phyloP scores from a whole-genome alignment of 2,113 vertebrate genomes.

The Oncorhynchus tshawytscha region DNA sequence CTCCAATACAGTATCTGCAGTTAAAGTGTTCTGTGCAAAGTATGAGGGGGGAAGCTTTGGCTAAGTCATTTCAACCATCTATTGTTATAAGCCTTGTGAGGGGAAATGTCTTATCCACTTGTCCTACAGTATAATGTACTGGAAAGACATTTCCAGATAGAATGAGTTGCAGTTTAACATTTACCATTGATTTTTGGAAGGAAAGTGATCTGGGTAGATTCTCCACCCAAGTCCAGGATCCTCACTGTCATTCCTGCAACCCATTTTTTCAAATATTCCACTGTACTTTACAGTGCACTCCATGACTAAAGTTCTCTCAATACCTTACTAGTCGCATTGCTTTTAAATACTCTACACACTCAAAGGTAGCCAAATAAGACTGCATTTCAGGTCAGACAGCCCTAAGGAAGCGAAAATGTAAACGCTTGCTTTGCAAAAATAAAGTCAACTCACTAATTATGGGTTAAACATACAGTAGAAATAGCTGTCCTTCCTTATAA shows the following conservation, averaged over 20 bases:
- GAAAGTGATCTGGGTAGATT: constrained; percentile 97
- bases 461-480: constrained; percentile 77
- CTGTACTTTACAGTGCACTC: constrained; percentile 41
- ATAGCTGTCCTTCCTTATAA: constrained; percentile 69
- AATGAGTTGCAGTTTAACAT: constrained; percentile 26
- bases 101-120: background rate
- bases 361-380: constrained; percentile 47
- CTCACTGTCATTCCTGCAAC: constrained; percentile 75
- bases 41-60: constrained; percentile 29
- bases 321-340: constrained; percentile 43
- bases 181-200: constrained; percentile 88
- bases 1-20: constrained; percentile 61
- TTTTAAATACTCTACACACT: constrained; percentile 43
- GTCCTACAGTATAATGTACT: background rate
- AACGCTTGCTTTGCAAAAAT: constrained; percentile 66
- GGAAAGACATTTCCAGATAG: background rate
- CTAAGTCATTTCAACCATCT: background rate
- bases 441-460: constrained; percentile 59
- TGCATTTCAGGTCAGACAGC: constrained; percentile 55
- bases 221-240: constrained; percentile 93
- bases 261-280: constrained; percentile 18
- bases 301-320: constrained; percentile 53
- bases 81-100: background rate
- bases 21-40: constrained; percentile 74
- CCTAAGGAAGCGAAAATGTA: constrained; percentile 57